phyloP scores from a whole-genome alignment of 2,113 vertebrate species.

The Pogonocichla stellata region DNA sequence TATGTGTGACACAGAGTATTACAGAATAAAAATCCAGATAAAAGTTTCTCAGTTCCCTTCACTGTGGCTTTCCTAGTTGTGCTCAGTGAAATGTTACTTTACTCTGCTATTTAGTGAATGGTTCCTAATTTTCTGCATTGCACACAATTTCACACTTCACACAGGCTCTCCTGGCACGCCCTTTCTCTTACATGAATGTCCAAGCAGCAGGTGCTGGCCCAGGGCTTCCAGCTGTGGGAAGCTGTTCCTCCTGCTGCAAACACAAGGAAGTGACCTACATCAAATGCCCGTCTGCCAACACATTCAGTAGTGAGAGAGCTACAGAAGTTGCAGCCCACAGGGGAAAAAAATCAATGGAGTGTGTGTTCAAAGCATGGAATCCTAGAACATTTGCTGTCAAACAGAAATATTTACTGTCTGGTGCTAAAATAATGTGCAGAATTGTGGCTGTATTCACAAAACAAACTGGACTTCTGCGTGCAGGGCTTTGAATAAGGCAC shows the following conservation, averaged over 20 bases:
- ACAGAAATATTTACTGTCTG: not conserved
- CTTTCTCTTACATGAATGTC: not conserved
- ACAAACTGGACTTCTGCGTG: rapidly evolving
- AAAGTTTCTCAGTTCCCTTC: not conserved
- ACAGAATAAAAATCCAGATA: not conserved
- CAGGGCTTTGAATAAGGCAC: not conserved
- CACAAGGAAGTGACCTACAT: not conserved
- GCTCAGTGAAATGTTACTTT: not conserved
- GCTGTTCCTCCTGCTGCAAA: not conserved
- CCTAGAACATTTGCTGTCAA: not conserved
- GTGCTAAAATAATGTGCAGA: not conserved
- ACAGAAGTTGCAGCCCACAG: not conserved
- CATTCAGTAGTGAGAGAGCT: not conserved
- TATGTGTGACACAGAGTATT: not conserved
- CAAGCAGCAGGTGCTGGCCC: not conserved
- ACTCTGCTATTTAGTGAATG: not conserved
- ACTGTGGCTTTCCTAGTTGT: not conserved
- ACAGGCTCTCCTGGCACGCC: not conserved
- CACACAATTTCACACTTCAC: not conserved
- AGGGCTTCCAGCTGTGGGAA: not conserved
- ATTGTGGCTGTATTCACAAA: not conserved
- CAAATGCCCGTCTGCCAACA: not conserved
- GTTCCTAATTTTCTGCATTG: not conserved
- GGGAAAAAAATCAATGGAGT: not conserved
- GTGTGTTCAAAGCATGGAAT: not conserved